These are phyloP conservation scores for Rostratula benghalensis DNA, from an alignment of 2,113 vertebrate species.

Conservation along the genomic window DNA sequence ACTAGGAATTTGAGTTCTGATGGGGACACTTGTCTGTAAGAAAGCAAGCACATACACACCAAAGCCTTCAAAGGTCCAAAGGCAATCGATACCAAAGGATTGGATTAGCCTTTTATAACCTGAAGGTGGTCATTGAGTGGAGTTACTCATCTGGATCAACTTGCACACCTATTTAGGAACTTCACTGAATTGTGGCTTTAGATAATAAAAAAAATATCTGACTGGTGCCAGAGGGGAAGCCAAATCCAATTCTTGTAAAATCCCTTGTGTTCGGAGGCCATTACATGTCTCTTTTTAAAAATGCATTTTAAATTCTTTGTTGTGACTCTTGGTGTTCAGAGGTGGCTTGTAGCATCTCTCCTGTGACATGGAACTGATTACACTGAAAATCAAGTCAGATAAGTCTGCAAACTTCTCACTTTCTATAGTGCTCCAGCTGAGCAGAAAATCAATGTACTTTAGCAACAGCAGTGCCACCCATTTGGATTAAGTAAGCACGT, in stretches of 20 bases:
- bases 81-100: neutral
- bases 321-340: neutral
- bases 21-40: neutral
- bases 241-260: neutral
- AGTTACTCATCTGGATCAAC: neutral
- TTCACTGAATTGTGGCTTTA: neutral
- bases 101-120: neutral
- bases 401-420: constrained; percentile 20
- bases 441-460: constrained; percentile 51
- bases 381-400: constrained; percentile 16
- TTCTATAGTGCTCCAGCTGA: neutral
- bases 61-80: neutral
- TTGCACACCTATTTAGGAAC: neutral
- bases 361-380: constrained; percentile 1
- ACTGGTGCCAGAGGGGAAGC: neutral
- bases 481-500: neutral
- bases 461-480: neutral
- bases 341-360: neutral
- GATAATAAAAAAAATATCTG: neutral
- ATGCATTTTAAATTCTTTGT: neutral
- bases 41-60: neutral
- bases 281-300: neutral
- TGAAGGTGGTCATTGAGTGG: neutral
- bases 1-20: neutral
- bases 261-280: neutral